Evolutionary conservation across 2,113 vertebrate genomes (phyloP), one percentile per base, ranked within the genome.

Genomic region (Calonectris borealis): DNA sequence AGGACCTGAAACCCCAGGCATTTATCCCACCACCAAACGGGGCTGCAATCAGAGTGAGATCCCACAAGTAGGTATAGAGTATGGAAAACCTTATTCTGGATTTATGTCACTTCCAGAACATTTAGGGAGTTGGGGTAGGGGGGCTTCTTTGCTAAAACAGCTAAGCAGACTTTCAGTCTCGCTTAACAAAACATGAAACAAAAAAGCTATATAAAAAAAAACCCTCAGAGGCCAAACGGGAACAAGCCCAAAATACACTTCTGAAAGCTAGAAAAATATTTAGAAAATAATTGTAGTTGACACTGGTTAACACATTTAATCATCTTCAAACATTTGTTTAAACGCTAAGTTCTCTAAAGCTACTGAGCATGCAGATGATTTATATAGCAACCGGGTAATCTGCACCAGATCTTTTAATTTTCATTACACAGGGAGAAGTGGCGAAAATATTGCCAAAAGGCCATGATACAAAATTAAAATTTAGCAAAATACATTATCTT

Each of bases 11-110:
- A 49, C 22, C 18, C 40, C n/a, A 24, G 16, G 13, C 2, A 1
- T 36, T 34, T 26, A 13, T 25, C 48, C 58, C 51, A 51, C 10
- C 1, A 0, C 18, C 18, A 34, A 34, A 27, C 1, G 0, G 2
- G 19, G 27, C 32, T 49, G 60, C 49, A 19, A 57, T 5, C 27
- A 38, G 19, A 49, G 32, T 1, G 44, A 26, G 40, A 65, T 65
- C 24, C 73, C 44, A 31, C 22, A 34, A 7, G 16, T 1, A 52
- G 38, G 6, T 12, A 6, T 2, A 46, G 9, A 13, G 9, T 7
- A 20, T 2, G 5, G 34, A 55, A 31, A 22, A 4, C 5, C 9
- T 57, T 57, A 12, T 12, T 4, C 29, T 14, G 5, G 36, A 29
- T 83, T 52, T 68, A 12, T 3, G 7, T 2, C 27, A 19, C 7